Evolutionary conservation across 2,888 invertebrate genomes (phyloP).

Genomic region (Gymnocheta viridis): DNA sequence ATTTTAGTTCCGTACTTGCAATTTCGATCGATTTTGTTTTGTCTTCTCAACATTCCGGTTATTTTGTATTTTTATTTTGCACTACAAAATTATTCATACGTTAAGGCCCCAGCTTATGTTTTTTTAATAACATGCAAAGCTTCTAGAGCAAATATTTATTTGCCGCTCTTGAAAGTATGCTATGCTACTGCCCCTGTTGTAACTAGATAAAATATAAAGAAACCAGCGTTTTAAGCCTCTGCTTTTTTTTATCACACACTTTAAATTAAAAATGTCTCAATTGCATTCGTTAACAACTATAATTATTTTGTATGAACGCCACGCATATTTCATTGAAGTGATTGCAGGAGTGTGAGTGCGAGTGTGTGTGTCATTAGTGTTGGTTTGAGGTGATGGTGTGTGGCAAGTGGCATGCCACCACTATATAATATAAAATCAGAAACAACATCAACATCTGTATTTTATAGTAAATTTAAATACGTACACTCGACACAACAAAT

Average conservation of each 20-base stretch:
- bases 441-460: conserved; percentile 36
- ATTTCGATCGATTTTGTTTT: no score
- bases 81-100: no score
- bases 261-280: conserved; percentile 53
- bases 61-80: no score
- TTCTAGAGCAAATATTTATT: no score
- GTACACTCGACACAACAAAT: neutral
- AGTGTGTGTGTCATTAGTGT: neutral
- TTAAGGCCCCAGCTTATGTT: no score
- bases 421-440: conserved; percentile 45
- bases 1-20: no score
- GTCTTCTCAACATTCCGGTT: no score
- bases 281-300: conserved; percentile 49
- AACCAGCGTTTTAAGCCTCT: neutral
- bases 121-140: no score
- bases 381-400: conserved; percentile 54
- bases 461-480: conserved; percentile 30
- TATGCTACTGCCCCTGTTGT: no score
- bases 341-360: neutral
- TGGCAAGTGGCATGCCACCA: conserved; percentile 49
- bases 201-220: neutral
- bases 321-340: conserved; percentile 5
- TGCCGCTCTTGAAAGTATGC: no score
- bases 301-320: conserved; percentile 53
- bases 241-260: neutral